phyloP scores from a whole-genome alignment of 2,888 invertebrate genomes.

The Allophyes oxyacanthae region DNA sequence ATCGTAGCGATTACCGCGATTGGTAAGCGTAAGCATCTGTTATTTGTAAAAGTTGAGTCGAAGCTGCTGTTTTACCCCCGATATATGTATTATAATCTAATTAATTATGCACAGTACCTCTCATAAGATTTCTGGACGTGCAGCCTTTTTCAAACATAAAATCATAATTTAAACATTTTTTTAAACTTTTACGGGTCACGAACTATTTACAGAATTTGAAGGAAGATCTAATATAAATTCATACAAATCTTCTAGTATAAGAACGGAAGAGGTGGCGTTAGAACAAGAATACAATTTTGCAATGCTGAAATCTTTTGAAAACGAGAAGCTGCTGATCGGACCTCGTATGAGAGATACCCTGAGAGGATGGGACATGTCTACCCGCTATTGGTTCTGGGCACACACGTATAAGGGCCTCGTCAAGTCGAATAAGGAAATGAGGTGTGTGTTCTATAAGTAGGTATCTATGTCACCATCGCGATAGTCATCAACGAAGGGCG shows the following conservation, averaged over 20 bases:
- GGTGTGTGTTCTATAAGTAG: constrained; percentile 59
- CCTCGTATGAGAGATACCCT: constrained; percentile 93
- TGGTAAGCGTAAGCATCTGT: too few relatives aligned
- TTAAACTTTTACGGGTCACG: too few relatives aligned
- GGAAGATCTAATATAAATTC: not conserved
- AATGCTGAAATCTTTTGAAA: constrained; percentile 93
- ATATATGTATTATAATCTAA: too few relatives aligned
- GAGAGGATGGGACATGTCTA: constrained; percentile 95
- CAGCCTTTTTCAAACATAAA: too few relatives aligned
- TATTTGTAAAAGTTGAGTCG: too few relatives aligned
- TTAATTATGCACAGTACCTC: too few relatives aligned
- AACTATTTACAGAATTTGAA: too few relatives aligned
- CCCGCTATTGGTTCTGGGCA: constrained; percentile 96
- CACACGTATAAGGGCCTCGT: constrained; percentile 91
- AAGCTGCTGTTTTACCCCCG: too few relatives aligned
- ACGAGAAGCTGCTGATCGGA: constrained; percentile 92
- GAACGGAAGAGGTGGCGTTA: constrained; percentile 64
- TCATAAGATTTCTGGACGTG: too few relatives aligned
- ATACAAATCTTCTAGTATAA: constrained; percentile 54
- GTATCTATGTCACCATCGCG: constrained; percentile 4
- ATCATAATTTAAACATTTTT: too few relatives aligned
- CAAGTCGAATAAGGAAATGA: constrained; percentile 71
- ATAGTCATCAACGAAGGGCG: not conserved
- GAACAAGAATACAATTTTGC: constrained; percentile 90
- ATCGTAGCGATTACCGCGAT: too few relatives aligned